Evolutionary conservation across 2,888 invertebrate species (phyloP), one percentile per base, ranked within the genome.

Genomic region (Neocrepidodera transversa): DNA sequence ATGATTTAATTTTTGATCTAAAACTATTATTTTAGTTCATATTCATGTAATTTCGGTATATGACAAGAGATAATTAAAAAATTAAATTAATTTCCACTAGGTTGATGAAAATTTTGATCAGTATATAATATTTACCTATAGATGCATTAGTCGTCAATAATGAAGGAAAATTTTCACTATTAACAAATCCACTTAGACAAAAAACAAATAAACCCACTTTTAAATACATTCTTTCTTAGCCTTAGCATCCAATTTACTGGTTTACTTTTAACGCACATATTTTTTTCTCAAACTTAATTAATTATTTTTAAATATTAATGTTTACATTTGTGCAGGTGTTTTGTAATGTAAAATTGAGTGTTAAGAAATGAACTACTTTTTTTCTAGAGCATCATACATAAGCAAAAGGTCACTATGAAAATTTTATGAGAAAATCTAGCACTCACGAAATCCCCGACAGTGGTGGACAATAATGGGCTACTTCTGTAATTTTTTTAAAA

Each of bases 61-160:
- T n/a, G n/a, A n/a, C n/a, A n/a, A n/a, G n/a, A n/a, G n/a, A n/a
- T n/a, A n/a, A n/a, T n/a, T n/a, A n/a, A n/a, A n/a, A n/a, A n/a
- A n/a, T n/a, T n/a, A n/a, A n/a, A n/a, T n/a, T n/a, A n/a, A n/a
- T n/a, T n/a, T n/a, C n/a, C n/a, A n/a, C n/a, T n/a, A n/a, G n/a
- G n/a, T n/a, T n/a, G n/a, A n/a, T n/a, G n/a, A n/a, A n/a, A n/a
- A n/a, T n/a, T n/a, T n/a, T n/a, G n/a, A n/a, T n/a, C n/a, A n/a
- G n/a, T n/a, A n/a, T n/a, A n/a, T n/a, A n/a, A 35, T 43, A 58
- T 79, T 80, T 80, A 90, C 90, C 90, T 74, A 91, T 82, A 1
- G 90, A 87, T 4, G 88, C 89, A 76, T 92, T 92, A 10, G 88
- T 84, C 7, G 86, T 87, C 1, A 90, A 83, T 64, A 90, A 79